phyloP scores from a whole-genome alignment of 2,888 invertebrate genomes.

The Incurvaria masculella region DNA sequence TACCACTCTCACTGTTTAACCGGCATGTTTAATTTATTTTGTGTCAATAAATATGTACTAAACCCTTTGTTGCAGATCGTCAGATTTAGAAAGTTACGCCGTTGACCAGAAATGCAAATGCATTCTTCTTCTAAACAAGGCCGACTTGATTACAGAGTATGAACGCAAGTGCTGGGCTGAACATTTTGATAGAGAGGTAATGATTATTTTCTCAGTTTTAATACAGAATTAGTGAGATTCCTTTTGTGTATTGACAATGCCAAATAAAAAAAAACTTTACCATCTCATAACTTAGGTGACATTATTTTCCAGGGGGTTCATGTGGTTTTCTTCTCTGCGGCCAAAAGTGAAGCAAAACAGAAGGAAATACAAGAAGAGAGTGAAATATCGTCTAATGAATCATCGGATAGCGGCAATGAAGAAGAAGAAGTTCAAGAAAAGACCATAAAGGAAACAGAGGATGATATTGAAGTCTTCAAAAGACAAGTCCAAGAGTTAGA shows the following conservation, averaged over 20 bases:
- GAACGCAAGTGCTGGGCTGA: constrained; percentile 84
- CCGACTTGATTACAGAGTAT: constrained; percentile 80
- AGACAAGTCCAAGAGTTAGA: constrained; percentile 50
- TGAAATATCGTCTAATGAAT: constrained; percentile 15
- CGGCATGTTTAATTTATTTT: too few relatives aligned
- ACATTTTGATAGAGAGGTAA: constrained; percentile 68
- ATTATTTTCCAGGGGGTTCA: constrained; percentile 52
- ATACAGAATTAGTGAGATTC: constrained; percentile 1
- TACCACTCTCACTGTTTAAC: too few relatives aligned
- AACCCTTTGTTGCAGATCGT: constrained; percentile 64
- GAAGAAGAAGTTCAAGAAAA: constrained; percentile 23
- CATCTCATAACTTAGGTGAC: background rate
- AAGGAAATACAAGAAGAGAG: constrained; percentile 41
- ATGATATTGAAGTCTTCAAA: constrained; percentile 48
- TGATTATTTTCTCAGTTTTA: background rate
- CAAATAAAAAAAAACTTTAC: too few relatives aligned
- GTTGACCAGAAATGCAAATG: constrained; percentile 54
- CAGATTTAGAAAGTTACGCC: constrained; percentile 75
- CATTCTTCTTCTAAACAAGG: constrained; percentile 91
- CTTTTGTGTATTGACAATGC: constrained; percentile 4
- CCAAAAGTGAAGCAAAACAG: constrained; percentile 53
- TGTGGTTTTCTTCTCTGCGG: constrained; percentile 91
- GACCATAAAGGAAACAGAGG: constrained; percentile 30
- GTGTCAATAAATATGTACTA: too few relatives aligned
- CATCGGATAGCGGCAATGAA: constrained; percentile 18